Evolutionary conservation across 2,113 vertebrate species (phyloP), one percentile per base, ranked within the genome.

Genomic region (Ailurus styani): DNA sequence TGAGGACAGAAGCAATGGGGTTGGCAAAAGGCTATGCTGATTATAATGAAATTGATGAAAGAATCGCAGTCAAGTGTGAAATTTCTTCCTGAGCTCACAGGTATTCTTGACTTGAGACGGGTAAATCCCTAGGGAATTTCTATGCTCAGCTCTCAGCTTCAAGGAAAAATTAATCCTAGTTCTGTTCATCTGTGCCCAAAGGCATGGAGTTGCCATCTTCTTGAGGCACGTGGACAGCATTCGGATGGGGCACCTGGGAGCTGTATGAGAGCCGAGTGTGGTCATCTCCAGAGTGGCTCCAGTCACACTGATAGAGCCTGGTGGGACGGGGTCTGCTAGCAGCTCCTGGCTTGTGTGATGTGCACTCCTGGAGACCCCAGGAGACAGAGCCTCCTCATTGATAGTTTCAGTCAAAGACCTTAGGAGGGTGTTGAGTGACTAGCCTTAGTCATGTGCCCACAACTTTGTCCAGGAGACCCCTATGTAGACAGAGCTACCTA

Each of bases 11-110:
- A 87, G 94, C 68, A 77, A 75, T 55, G 81, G 45, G 37, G 57
- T 77, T 97, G 82, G 37, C 25, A 96, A 94, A 87, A 87, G 23
- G 34, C 82, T 96, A 10, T 81, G 95, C 77, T 94, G 64, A 77
- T 94, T 96, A 94, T 89, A 94, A 97, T 68, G 42, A 62, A 81
- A 60, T 72, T 91, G 66, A 75, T 95, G 73, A 96, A 78, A 86
- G 77, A 96, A 89, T 68, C 17, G 13, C 60, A 96, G 60, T 78
- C 47, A n/a, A 93, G 52, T 70, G 88, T 94, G 95, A 91, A 84
- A 93, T 95, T 83, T 96, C 81, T 94, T 88, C 66, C 60, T 34
- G 83, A 93, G 57, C 34, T 55, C 66, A 9, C 29, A 73, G 29
- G 66, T 81, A 42, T 90, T 93, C 57, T 89, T 57, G 55, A 34